Base-by-base conservation (phyloP, 2,888 invertebrate species). In the Dusona sp. region DNA sequence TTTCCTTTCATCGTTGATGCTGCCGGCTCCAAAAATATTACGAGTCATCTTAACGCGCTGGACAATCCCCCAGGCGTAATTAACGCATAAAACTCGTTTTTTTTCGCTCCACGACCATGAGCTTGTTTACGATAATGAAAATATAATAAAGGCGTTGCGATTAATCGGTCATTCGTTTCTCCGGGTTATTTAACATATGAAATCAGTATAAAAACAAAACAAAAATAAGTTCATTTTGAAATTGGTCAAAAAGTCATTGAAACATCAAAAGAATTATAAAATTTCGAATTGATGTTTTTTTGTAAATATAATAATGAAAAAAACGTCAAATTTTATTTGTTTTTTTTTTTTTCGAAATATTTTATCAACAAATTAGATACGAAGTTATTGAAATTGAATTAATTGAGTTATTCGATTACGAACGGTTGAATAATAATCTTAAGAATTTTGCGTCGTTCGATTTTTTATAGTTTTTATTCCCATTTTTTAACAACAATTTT, bases 1-100 rank as follows among this genome's bases (percentile, higher is more conserved):
- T 85, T 81, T 83, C 57, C 64, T 79, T 72, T 45, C 38, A 9
- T 64, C 84, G 72, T 42, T 42, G n/a, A 70, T 68, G 54, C 57
- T 82, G 61, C 68, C 61, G 54, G 74, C n/a, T 11, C 73, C 72
- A 70, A 75, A 79, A 79, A 54, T 48, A 38, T 80, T 42, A 42
- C 74, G 65, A 70, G 83, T 77, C 79, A 80, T 70, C 65, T 75
- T 22, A 29, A n/a, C 57, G 22, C 3, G 61, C 79, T 74, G 36
- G 65, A 72, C 77, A 48, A 33, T 42, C 42, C 79, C 54, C 65
- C 79, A n/a, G 79, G 82, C 85, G n/a, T 82, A 42, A n/a, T 78
- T 13, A n/a, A 16, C 25, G 57, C 45, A 29, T 29, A 29, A 29
- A 13, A 29, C 61, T 16, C 16, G 16, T 61, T 1, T 61, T 61